These are phyloP conservation scores for Dynastes hyllus DNA, from an alignment of 2,888 invertebrate genomes.

Conservation along the genomic window DNA sequence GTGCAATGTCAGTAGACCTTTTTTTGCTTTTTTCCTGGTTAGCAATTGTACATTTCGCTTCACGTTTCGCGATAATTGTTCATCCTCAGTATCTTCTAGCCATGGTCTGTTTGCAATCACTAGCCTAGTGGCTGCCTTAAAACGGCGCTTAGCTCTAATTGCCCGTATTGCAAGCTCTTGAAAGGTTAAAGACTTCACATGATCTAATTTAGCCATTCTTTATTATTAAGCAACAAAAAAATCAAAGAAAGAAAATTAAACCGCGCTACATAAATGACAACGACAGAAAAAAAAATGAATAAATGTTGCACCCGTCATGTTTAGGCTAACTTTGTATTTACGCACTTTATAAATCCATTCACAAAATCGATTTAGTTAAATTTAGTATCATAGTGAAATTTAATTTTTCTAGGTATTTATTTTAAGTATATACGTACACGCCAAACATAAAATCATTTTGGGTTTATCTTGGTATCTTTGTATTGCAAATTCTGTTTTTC, in stretches of 20 bases:
- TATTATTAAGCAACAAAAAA: slow-evolving; percentile 6
- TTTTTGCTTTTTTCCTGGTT: slow-evolving; percentile 63
- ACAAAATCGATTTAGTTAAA: no score
- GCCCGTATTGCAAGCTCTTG: slow-evolving; percentile 27
- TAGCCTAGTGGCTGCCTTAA: slow-evolving; percentile 74
- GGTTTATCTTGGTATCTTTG: no score
- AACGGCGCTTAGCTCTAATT: slow-evolving; percentile 63
- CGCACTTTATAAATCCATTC: no score
- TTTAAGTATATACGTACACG: no score
- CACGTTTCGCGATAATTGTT: slow-evolving; percentile 71
- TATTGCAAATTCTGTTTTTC: no score
- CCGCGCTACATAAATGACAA: slow-evolving; percentile 3
- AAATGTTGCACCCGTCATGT: neutral
- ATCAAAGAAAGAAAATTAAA: neutral
- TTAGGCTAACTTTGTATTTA: no score
- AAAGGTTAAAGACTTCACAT: slow-evolving; percentile 8
- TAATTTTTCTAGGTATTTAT: no score
- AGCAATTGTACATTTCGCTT: slow-evolving; percentile 72
- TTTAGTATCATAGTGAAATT: no score
- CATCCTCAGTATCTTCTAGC: slow-evolving; percentile 73
- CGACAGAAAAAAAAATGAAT: neutral
- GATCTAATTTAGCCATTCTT: slow-evolving; percentile 30
- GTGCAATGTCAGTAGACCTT: slow-evolving; percentile 63
- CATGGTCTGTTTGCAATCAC: slow-evolving; percentile 76
- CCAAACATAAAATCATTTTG: no score